phyloP scores from a whole-genome alignment of 2,888 invertebrate genomes.

The Bellardia bayeri region DNA sequence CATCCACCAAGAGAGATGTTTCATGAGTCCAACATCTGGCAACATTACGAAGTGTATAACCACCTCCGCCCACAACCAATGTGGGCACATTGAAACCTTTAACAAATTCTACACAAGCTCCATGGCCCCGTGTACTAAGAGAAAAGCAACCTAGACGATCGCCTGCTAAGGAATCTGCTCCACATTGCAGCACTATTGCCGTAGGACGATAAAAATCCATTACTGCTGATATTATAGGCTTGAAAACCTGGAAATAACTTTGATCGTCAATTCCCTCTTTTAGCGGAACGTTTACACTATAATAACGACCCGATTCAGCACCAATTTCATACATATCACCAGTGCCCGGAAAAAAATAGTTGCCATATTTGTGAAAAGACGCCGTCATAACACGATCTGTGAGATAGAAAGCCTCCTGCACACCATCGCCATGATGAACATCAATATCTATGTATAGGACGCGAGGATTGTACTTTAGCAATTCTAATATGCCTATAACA shows the following conservation, averaged over 20 bases:
- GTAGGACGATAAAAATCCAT: conserved; percentile 99
- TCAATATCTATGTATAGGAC: conserved; percentile 99
- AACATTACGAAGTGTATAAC: conserved; percentile 97
- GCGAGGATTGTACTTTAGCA: conserved; percentile 96
- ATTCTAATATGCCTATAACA: conserved; percentile 97
- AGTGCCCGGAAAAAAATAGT: conserved; percentile 98
- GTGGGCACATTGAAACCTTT: conserved; percentile 96
- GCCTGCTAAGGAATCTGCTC: conserved; percentile 98
- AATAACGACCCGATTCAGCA: conserved; percentile 97
- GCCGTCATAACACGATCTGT: conserved; percentile 99
- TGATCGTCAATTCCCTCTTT: conserved; percentile 99
- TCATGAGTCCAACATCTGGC: conserved; percentile 99
- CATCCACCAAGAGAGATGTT: conserved; percentile 96
- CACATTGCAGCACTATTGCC: conserved; percentile 98
- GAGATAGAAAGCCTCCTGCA: conserved; percentile 98
- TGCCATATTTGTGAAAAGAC: conserved; percentile 99
- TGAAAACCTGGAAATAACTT: conserved; percentile 96
- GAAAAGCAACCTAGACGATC: conserved; percentile 98
- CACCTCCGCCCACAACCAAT: conserved; percentile 92
- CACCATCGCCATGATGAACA: conserved; percentile 97
- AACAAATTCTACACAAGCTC: conserved; percentile 98
- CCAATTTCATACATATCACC: conserved; percentile 99
- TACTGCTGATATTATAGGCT: conserved; percentile 95
- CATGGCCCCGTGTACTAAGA: conserved; percentile 96
- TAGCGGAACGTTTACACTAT: conserved; percentile 98